phyloP scores from a whole-genome alignment of 2,888 invertebrate species.

The Coenonympha arcania region DNA sequence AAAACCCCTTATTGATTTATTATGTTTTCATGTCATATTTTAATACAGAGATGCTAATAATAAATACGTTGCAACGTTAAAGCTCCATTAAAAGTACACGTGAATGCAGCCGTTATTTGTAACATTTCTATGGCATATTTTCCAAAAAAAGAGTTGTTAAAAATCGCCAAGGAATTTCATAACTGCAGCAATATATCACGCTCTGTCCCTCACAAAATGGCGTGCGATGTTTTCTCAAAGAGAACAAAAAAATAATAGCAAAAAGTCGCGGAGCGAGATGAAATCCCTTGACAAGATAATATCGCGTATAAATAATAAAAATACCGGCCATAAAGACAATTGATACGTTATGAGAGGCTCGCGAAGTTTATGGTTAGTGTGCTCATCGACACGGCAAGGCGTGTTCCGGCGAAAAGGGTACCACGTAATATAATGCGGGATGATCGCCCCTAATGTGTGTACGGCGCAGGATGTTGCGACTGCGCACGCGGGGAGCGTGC shows the following conservation, averaged over 20 bases:
- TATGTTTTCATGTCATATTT: slow-evolving; percentile 2
- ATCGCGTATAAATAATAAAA: slow-evolving; percentile 59
- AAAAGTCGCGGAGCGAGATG: slow-evolving; percentile 10
- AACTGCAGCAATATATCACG: neutral
- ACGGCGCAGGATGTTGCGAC: slow-evolving; percentile 51
- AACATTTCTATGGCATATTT: no score
- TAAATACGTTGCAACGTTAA: no score
- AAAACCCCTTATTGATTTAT: slow-evolving; percentile 1
- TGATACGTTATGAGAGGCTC: slow-evolving; percentile 61
- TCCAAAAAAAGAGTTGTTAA: no score
- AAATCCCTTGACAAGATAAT: slow-evolving; percentile 42
- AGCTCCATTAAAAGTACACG: no score
- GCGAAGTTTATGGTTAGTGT: slow-evolving; percentile 57
- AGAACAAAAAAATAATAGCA: slow-evolving; percentile 10
- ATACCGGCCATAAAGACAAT: slow-evolving; percentile 62
- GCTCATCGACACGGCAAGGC: slow-evolving; percentile 47
- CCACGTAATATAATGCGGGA: slow-evolving; percentile 59
- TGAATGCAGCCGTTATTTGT: no score
- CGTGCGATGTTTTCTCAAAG: slow-evolving; percentile 3
- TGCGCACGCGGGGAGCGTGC: slow-evolving; percentile 18
- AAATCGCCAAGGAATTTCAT: no score
- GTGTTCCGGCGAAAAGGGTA: slow-evolving; percentile 31
- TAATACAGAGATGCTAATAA: neutral
- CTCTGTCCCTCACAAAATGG: neutral
- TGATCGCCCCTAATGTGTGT: slow-evolving; percentile 66